phyloP scores from a whole-genome alignment of 1,140 invertebrate genomes.

The Branchinecta lindahli region DNA sequence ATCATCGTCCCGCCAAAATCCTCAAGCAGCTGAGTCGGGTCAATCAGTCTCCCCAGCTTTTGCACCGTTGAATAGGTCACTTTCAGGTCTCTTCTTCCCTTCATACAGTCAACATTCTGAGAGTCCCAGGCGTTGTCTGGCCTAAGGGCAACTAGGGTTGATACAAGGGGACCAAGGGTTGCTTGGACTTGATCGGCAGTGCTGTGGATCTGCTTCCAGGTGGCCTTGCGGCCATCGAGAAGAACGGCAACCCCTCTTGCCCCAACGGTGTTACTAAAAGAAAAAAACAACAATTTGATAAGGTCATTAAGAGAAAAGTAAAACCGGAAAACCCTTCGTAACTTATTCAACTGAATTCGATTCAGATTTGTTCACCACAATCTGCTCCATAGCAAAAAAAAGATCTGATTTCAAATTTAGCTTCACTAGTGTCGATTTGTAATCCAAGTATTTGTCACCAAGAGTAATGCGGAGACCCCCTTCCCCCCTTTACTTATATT shows the following conservation, averaged over 20 bases:
- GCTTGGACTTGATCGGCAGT: conserved; percentile 40
- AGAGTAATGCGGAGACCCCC: too few relatives aligned
- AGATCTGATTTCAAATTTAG: too few relatives aligned
- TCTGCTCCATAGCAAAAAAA: too few relatives aligned
- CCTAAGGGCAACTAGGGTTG: conserved; percentile 43
- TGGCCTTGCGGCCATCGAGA: conserved; percentile 44
- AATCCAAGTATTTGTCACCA: too few relatives aligned
- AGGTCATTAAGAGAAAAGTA: too few relatives aligned
- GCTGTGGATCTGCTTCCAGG: conserved; percentile 44
- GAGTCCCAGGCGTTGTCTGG: conserved; percentile 58
- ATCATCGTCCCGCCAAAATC: conserved; percentile 59
- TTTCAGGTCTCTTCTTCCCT: conserved; percentile 44
- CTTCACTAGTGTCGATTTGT: too few relatives aligned
- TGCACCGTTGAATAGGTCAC: conserved; percentile 32
- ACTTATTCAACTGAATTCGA: too few relatives aligned
- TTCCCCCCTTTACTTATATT: too few relatives aligned
- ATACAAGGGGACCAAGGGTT: conserved; percentile 36
- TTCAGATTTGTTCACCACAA: too few relatives aligned
- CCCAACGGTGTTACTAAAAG: background rate
- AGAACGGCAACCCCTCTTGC: conserved; percentile 38
- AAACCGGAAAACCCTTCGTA: too few relatives aligned
- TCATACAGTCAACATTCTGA: conserved; percentile 46
- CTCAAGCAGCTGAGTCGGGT: conserved; percentile 52
- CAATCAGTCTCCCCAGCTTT: conserved; percentile 52
- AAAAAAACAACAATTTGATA: background rate